Conservation (phyloP, 2,888 invertebrate genomes). For the Netelia inedita region DNA sequence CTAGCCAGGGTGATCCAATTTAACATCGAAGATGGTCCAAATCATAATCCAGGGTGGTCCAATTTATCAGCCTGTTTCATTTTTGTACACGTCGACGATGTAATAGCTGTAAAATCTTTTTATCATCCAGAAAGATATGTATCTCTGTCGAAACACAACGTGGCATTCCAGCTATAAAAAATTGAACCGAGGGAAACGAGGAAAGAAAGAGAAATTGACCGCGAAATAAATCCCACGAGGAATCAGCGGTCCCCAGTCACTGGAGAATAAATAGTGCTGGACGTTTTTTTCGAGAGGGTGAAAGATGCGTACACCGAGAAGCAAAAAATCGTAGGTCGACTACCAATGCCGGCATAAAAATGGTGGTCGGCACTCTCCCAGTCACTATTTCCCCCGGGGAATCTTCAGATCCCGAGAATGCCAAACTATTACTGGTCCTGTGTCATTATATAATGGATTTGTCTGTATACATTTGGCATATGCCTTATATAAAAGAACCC, state of each 20-base stretch:
- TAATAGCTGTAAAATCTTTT: not conserved
- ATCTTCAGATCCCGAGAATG: conserved; percentile 34
- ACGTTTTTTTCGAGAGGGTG: conserved; percentile 16
- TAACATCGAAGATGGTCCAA: too few species aligned
- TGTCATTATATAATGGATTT: conserved; percentile 23
- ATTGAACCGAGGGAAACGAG: conserved; percentile 3
- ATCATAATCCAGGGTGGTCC: too few species aligned
- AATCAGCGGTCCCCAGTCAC: conserved; percentile 53
- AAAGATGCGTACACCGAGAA: conserved; percentile 20
- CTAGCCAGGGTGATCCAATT: too few species aligned
- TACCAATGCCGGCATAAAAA: conserved; percentile 41
- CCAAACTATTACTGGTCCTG: conserved; percentile 38
- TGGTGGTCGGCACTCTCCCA: conserved; percentile 38
- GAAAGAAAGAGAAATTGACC: conserved; percentile 45
- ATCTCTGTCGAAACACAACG: conserved; percentile 28
- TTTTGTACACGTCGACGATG: too few species aligned
- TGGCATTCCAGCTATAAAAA: too few species aligned
- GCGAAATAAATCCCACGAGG: conserved; percentile 64
- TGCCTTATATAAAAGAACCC: not conserved
- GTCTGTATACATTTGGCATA: not conserved
- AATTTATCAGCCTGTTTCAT: too few species aligned
- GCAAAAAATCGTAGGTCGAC: conserved; percentile 53
- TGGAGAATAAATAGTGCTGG: conserved; percentile 48
- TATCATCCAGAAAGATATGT: conserved; percentile 6
- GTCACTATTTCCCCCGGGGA: conserved; percentile 56